Evolutionary conservation across 1,140 invertebrate genomes (phyloP), one percentile per base, ranked within the genome.

Genomic region (Drosophila nannoptera): DNA sequence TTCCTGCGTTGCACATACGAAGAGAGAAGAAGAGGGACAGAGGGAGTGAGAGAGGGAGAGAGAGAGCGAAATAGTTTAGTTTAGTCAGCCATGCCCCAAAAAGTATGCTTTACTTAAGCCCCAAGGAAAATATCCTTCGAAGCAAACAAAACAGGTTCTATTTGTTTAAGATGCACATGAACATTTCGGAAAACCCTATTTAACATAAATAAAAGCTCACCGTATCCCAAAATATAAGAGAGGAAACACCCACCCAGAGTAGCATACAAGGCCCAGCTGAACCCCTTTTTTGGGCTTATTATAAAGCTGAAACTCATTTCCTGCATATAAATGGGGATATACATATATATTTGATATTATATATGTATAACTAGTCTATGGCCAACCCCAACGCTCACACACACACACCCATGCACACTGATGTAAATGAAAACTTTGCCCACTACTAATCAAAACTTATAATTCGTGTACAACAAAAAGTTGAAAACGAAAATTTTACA

Each of bases 361-460:
- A 36, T 56, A 40, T 31, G 8, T 53, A 69, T 35, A 35, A 36
- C 61, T 56, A 56, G 45, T 35, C 3, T 43, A 45, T 33, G 40
- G 46, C 33, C 31, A 49, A 52, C 53, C 50, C 31, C 53, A 35
- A 36, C 14, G 31, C 54, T 36, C 56, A 69, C 46, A 56, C 50
- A 36, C 12, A 29, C 40, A 65, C 31, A 68, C 50, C 61, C 54
- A 73, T 14, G 70, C 11, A 14, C 5, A 68, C 66, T 73, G 22
- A 75, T 48, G 63, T 53, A 50, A 63, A 59, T 66, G 54, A 84
- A 84, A 84, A 84, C 70, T 84, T 84, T 86, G 64, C 77, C 81
- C 82, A 81, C 82, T 86, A 86, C 81, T 86, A 87, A 86, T 86
- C 81, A 86, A 86, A 86, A 86, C 81, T 86, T 86, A 86, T 86